Evolutionary conservation across 2,113 vertebrate genomes (phyloP), one percentile per base, ranked within the genome.

Genomic region (Myotis lucifugus): DNA sequence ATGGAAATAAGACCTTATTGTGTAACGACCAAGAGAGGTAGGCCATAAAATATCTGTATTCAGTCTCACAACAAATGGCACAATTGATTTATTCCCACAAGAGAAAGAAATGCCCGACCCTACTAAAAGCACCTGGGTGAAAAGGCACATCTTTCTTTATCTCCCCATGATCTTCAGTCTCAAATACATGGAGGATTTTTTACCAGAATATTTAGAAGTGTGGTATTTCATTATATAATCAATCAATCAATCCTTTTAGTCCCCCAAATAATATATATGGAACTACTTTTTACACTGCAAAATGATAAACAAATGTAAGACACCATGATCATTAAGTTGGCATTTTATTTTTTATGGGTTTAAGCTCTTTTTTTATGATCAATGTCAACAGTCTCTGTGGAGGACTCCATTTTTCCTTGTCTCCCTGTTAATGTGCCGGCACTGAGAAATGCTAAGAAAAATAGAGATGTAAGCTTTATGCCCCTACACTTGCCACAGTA

Each of bases 31-130:
- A 64, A 85, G 54, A 87, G 4, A 92, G 7, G 10, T 46, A 81
- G n/a, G 40, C 5, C 21, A 21, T 50, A 88, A 67, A 96, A 86
- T 54, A 54, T 37, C 37, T 83, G 48, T 29, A 37, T 69, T 93
- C 70, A 74, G 64, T 92, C 50, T 92, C 56, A 93, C 64, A 90
- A 66, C 18, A 66, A 85, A 88, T 37, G 42, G 78, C 8, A 70
- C 21, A 92, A 69, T 15, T 83, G 37, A 72, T 64, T 73, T n/a
- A 92, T 85, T 92, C 50, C n/a, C 37, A 70, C 25, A n/a, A 37
- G 7, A 46, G 59, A 73, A 48, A 76, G 34, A 67, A 85, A 88
- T 74, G 48, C 11, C 4, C 23, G n/a, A 93, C 81, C 13, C 17
- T 70, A 29, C 29, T 64, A 23, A 87, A 72, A 73, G n/a, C 13